Evolutionary conservation across 2,113 vertebrate genomes (phyloP).

Genomic region (Atrichornis clamosus): DNA sequence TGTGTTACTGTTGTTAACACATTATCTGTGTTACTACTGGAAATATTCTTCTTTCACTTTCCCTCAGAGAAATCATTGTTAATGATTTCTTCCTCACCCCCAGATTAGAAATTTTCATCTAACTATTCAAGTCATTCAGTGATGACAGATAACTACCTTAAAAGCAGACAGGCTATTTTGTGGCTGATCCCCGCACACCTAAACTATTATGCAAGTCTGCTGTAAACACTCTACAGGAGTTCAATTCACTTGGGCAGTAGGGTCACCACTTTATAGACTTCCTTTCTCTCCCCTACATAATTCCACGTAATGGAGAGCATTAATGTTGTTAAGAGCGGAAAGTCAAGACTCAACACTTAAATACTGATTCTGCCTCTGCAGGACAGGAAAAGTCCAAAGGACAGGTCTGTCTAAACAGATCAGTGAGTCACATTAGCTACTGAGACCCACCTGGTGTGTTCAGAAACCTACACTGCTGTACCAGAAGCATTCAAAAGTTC

Average conservation of each 20-base stretch:
- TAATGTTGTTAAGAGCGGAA: not conserved
- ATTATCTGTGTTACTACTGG: not conserved
- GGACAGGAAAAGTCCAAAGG: not conserved
- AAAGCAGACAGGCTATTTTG: not conserved
- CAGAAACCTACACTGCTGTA: not conserved
- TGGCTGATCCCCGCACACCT: not conserved
- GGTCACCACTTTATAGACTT: not conserved
- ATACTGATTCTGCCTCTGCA: not conserved
- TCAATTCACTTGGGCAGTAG: not conserved
- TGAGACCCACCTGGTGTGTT: not conserved
- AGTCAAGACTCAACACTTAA: not conserved
- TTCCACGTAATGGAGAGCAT: not conserved
- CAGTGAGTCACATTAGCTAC: not conserved
- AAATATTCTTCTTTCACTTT: not conserved
- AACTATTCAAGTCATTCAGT: not conserved
- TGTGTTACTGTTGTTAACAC: no score
- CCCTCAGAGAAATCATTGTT: not conserved
- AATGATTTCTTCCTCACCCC: not conserved
- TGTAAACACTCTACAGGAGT: not conserved
- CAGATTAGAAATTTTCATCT: not conserved
- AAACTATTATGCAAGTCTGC: accelerated
- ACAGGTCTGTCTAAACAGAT: not conserved
- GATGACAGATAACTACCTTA: not conserved
- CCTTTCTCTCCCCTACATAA: not conserved
- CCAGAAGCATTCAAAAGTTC: not conserved